phyloP scores from a whole-genome alignment of 2,888 invertebrate species.

The Temnothorax rugatulus region DNA sequence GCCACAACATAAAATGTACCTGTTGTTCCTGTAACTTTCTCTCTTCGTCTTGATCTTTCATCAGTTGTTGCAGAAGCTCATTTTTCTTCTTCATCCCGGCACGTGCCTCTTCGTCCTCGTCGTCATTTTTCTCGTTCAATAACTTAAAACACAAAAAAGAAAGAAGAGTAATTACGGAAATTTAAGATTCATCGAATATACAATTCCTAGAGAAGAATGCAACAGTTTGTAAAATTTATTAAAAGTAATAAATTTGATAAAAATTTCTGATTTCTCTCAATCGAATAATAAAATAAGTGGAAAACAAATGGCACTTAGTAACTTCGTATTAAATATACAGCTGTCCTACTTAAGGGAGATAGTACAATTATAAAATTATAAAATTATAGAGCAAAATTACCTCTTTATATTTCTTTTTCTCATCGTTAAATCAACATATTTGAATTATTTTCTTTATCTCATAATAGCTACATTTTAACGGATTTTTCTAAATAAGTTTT shows the following conservation, averaged over 20 bases:
- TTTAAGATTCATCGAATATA: background rate
- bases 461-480: background rate
- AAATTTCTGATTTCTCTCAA: background rate
- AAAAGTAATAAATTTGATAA: background rate
- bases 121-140: conserved; percentile 93
- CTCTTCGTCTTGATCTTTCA: conserved; percentile 87
- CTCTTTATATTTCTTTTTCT: background rate
- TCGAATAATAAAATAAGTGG: background rate
- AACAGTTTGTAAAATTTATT: background rate
- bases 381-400: background rate
- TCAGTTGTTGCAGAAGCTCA: conserved; percentile 89
- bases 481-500: background rate
- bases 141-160: conserved; percentile 87
- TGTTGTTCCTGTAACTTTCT: conserved; percentile 83
- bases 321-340: background rate
- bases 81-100: conserved; percentile 88
- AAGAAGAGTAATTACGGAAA: background rate
- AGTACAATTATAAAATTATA: background rate
- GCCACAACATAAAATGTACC: conserved; percentile 73
- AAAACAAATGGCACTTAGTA: background rate
- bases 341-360: background rate
- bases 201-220: background rate
- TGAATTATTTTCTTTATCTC: background rate
- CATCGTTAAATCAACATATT: background rate
- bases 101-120: conserved; percentile 90